Conservation (phyloP, 2,888 invertebrate genomes). For the Drosophila tanythrix region DNA sequence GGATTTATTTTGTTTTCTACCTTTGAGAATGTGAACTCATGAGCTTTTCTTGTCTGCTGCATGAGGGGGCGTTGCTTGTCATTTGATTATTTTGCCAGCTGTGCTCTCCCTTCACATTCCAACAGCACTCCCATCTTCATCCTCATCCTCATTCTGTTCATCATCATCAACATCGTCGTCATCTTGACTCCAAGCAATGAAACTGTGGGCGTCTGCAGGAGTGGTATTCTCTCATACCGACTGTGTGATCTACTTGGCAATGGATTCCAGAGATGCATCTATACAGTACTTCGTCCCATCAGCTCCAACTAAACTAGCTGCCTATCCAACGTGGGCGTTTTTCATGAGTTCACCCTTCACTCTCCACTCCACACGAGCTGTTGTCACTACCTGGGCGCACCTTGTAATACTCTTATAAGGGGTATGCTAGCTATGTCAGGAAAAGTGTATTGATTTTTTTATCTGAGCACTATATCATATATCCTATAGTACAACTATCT, state of each 20-base stretch:
- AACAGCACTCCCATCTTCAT: conserved; percentile 12
- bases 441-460: neutral
- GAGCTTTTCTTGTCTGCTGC: conserved; percentile 44
- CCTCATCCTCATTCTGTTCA: conserved; percentile 10
- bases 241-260: conserved; percentile 72
- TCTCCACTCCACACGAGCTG: neutral
- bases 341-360: conserved; percentile 19
- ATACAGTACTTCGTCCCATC: conserved; percentile 23
- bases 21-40: conserved; percentile 26
- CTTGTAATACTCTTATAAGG: conserved; percentile 4
- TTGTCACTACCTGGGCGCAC: conserved; percentile 36
- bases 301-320: conserved; percentile 43
- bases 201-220: conserved; percentile 55
- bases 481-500: neutral
- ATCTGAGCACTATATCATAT: neutral
- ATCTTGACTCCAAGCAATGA: conserved; percentile 15
- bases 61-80: conserved; percentile 53
- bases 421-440: neutral
- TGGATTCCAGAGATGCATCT: conserved; percentile 47
- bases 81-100: conserved; percentile 41
- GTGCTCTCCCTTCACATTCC: conserved; percentile 24
- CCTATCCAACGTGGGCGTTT: conserved; percentile 60
- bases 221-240: conserved; percentile 41
- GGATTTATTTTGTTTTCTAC: conserved; percentile 16
- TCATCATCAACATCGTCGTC: conserved; percentile 12